A percentile compares a stretch with the other conserved stretches of the same genome.
phyloP scores from a whole-genome alignment of 1,140 invertebrate species.

The Heliconius melpomene region DNA sequence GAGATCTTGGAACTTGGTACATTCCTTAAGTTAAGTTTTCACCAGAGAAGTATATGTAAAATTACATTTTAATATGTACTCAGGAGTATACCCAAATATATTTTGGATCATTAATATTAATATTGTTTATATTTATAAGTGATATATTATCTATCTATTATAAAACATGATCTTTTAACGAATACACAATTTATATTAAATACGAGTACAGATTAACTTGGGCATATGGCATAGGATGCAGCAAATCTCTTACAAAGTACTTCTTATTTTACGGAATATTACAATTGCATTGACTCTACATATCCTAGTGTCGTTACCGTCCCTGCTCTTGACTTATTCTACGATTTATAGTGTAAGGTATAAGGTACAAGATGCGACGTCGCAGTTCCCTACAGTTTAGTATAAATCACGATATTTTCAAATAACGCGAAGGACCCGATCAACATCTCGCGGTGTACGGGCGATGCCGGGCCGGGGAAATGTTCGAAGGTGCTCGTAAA shows the following conservation, averaged over 20 bases:
- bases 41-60: neutral
- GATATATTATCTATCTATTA: too few species aligned
- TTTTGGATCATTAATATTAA: too few species aligned
- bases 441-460: conserved; percentile 59
- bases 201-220: neutral
- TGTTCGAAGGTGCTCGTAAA: conserved; percentile 75
- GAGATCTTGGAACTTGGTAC: conserved; percentile 23
- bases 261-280: conserved; percentile 24
- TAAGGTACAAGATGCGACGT: conserved; percentile 31
- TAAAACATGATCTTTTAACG: too few species aligned
- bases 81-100: too few species aligned
- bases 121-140: too few species aligned
- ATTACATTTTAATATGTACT: neutral
- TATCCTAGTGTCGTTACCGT: neutral
- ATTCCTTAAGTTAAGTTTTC: neutral
- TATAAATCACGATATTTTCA: conserved; percentile 79
- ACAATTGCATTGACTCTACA: conserved; percentile 13
- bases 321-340: conserved; percentile 4
- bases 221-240: neutral
- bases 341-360: conserved; percentile 20
- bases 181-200: neutral
- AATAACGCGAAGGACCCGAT: conserved; percentile 71
- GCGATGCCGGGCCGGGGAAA: conserved; percentile 45
- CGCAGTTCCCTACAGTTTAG: conserved; percentile 50
- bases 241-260: conserved; percentile 13